Percentiles rank a stretch among this genome's conserved stretches.
Evolutionary conservation across 2,797 vertebrate species (phyloP).

Genomic region (Phoeniculus purpureus): DNA sequence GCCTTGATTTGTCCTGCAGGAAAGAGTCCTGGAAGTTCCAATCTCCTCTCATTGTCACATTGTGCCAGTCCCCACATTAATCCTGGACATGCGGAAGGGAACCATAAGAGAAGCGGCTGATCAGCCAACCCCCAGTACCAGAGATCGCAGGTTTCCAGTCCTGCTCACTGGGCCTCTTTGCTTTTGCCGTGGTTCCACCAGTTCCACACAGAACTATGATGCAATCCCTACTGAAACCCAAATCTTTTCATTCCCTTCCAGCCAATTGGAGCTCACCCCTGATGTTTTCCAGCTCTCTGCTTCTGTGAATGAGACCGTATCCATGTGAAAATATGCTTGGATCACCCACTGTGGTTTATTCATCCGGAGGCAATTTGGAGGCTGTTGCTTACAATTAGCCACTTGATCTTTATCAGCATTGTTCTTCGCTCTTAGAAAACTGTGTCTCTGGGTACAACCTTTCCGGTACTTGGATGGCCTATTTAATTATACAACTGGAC

Average conservation of each 20-base stretch:
- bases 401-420: conserved; percentile 82
- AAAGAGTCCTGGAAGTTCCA: neutral
- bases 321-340: conserved; percentile 77
- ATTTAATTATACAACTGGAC: conserved; percentile 66
- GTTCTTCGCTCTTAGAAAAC: conserved; percentile 70
- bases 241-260: conserved; percentile 75
- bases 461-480: conserved; percentile 72
- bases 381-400: conserved; percentile 76
- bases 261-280: conserved; percentile 61
- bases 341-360: conserved; percentile 77
- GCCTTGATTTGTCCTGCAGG: neutral
- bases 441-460: conserved; percentile 65
- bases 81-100: neutral
- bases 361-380: conserved; percentile 76
- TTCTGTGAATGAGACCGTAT: conserved; percentile 74
- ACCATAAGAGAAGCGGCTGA: neutral
- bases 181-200: conserved; percentile 43
- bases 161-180: conserved; percentile 5
- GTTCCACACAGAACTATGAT: conserved; percentile 54
- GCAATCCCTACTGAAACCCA: conserved; percentile 56
- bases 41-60: neutral
- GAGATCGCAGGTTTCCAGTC: neutral
- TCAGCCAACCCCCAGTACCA: neutral
- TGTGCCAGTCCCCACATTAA: neutral
- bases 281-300: conserved; percentile 64